Conservation (phyloP, 2,888 invertebrate species). For the Ochropleura plecta region DNA sequence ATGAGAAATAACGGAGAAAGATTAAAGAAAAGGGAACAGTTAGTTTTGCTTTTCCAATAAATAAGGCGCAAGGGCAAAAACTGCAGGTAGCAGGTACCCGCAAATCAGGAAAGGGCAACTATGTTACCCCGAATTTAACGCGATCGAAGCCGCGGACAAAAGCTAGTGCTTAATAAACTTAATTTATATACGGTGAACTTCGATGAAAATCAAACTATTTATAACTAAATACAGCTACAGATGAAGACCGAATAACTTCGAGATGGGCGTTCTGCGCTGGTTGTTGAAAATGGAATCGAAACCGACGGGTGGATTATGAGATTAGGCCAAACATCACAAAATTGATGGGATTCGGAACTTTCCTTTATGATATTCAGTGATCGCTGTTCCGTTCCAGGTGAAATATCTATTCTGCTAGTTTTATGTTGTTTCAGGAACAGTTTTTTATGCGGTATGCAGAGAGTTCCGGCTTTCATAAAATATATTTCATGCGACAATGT, state of each 20-base stretch:
- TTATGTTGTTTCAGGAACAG: constrained; percentile 6
- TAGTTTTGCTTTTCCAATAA: too few relatives aligned
- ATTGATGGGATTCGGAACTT: constrained; percentile 44
- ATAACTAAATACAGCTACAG: constrained; percentile 1
- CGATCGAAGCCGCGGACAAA: too few relatives aligned
- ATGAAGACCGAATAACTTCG: neutral
- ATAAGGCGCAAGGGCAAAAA: too few relatives aligned
- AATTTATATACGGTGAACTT: neutral
- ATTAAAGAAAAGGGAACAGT: too few relatives aligned
- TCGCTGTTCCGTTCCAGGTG: constrained; percentile 20
- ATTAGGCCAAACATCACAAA: constrained; percentile 42
- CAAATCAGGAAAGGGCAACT: too few relatives aligned
- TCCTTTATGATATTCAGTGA: constrained; percentile 52
- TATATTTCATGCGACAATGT: neutral
- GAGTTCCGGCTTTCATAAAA: neutral
- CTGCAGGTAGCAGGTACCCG: too few relatives aligned
- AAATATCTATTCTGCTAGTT: constrained; percentile 43
- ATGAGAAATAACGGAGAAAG: too few relatives aligned
- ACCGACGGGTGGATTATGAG: constrained; percentile 6
- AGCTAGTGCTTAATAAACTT: neutral
- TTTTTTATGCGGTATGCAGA: constrained; percentile 3
- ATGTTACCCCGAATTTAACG: too few relatives aligned
- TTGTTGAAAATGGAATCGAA: constrained; percentile 29
- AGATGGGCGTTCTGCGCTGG: neutral
- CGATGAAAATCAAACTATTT: neutral